A percentile compares a stretch with the other conserved stretches of the same genome.
Conservation (phyloP, 2,113 vertebrate species). For the Anarrhichthys ocellatus region DNA sequence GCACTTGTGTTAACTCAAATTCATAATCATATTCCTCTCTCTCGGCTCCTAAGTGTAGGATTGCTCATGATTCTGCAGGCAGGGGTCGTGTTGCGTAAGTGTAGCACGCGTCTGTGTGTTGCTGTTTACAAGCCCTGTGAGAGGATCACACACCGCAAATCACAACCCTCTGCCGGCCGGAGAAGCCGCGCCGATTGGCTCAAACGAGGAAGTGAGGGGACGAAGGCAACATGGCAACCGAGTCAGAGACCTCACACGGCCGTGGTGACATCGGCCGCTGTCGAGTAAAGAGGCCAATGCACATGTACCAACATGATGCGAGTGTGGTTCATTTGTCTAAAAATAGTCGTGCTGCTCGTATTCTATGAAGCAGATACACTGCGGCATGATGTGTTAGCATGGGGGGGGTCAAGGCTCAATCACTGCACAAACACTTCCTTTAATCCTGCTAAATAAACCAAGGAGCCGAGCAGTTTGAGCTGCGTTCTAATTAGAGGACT, state of each 20-base stretch:
- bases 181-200: slow-evolving; percentile 55
- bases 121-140: slow-evolving; percentile 29
- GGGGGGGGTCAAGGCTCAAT: not conserved
- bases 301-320: slow-evolving; percentile 50
- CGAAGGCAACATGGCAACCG: slow-evolving; percentile 64
- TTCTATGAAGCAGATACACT: slow-evolving; percentile 10
- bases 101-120: slow-evolving; percentile 20
- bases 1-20: not conserved
- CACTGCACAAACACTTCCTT: slow-evolving; percentile 39
- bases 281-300: slow-evolving; percentile 39
- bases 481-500: slow-evolving; percentile 74
- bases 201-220: slow-evolving; percentile 9
- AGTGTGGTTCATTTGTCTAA: slow-evolving; percentile 49
- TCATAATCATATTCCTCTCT: not conserved
- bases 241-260: slow-evolving; percentile 58
- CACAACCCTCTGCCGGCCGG: slow-evolving; percentile 39
- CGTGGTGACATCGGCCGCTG: slow-evolving; percentile 68
- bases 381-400: slow-evolving; percentile 27
- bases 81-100: slow-evolving; percentile 48
- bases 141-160: slow-evolving; percentile 58
- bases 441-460: slow-evolving; percentile 61
- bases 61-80: slow-evolving; percentile 42
- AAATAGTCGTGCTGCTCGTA: slow-evolving; percentile 51
- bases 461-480: slow-evolving; percentile 35
- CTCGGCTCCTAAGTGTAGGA: not conserved